phyloP scores from a whole-genome alignment of 2,113 vertebrate species.

The Etia nguti region DNA sequence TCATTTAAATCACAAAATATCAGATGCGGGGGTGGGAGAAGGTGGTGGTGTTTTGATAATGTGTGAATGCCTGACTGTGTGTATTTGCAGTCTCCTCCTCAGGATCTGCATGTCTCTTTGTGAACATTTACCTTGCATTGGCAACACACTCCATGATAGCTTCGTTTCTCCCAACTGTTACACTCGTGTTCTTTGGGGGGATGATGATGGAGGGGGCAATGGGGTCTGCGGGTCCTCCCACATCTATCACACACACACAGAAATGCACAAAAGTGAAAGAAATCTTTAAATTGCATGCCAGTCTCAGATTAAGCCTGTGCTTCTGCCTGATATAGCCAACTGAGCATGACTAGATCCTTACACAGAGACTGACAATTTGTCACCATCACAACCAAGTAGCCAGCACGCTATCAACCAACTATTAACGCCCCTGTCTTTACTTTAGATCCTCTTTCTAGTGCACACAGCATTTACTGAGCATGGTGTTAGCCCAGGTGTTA shows the following conservation, averaged over 20 bases:
- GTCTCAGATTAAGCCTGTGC: not conserved
- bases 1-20: conserved; percentile 41
- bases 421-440: conserved; percentile 60
- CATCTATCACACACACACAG: conserved; percentile 69
- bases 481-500: conserved; percentile 64
- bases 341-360: conserved; percentile 17
- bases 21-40: not conserved
- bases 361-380: conserved; percentile 38
- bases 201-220: conserved; percentile 92
- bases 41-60: not conserved
- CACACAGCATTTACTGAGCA: conserved; percentile 45
- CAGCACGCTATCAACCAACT: conserved; percentile 25
- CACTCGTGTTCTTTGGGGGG: conserved; percentile 93
- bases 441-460: conserved; percentile 32
- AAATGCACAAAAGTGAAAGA: not conserved
- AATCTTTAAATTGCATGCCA: not conserved
- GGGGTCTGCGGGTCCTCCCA: conserved; percentile 90
- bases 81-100: not conserved
- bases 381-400: conserved; percentile 24
- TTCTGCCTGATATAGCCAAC: not conserved
- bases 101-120: not conserved
- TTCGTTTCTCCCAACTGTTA: conserved; percentile 88
- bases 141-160: conserved; percentile 95
- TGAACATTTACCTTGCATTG: conserved; percentile 81
- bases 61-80: not conserved